Percentiles rank a stretch among this genome's conserved stretches.
phyloP scores from a whole-genome alignment of 2,888 invertebrate species.

The Aphidoletes aphidimyza region DNA sequence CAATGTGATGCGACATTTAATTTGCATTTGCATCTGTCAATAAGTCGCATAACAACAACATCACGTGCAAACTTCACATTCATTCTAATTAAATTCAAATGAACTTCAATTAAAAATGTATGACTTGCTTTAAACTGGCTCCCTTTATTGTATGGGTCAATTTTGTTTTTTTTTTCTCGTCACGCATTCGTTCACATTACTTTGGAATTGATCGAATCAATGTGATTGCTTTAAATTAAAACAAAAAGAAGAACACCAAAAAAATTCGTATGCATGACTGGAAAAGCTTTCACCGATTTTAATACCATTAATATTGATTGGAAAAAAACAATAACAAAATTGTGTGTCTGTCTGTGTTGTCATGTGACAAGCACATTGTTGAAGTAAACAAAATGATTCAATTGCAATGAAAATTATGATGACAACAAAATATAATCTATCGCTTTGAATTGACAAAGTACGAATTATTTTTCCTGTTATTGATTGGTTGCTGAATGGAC shows the following conservation, averaged over 20 bases:
- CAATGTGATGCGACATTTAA: no score
- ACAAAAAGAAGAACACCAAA: not conserved
- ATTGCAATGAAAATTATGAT: not conserved
- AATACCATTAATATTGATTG: not conserved
- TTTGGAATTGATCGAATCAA: not conserved
- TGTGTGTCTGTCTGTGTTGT: no score
- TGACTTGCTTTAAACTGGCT: not conserved
- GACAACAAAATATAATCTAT: not conserved
- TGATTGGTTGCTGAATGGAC: not conserved
- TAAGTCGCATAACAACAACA: not conserved
- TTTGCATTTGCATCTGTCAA: no score
- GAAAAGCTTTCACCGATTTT: not conserved
- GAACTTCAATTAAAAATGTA: constrained; percentile 17
- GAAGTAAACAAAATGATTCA: constrained; percentile 8
- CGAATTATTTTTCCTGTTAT: not conserved
- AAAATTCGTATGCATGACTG: not conserved
- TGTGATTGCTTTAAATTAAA: not conserved
- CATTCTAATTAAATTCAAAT: not conserved
- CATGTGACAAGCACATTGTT: not conserved
- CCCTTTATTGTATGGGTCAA: not conserved
- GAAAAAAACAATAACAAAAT: not conserved
- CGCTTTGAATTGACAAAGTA: not conserved
- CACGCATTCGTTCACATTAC: not conserved
- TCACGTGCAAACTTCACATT: not conserved
- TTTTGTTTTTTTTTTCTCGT: not conserved